These are phyloP conservation scores for Rhagoletis pomonella DNA, from an alignment of 1,140 invertebrate species.

Conservation along the genomic window DNA sequence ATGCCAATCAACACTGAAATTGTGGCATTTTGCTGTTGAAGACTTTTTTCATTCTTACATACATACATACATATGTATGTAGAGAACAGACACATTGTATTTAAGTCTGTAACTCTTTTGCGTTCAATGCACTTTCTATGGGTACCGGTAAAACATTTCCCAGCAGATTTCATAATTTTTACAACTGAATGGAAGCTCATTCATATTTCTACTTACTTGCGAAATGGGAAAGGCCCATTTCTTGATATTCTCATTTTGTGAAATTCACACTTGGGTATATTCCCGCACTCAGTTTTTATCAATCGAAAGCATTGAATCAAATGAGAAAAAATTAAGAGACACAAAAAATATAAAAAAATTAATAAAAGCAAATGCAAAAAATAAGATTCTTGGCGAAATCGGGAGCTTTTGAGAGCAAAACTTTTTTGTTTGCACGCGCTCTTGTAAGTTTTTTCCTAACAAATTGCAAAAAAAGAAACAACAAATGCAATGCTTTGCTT, in stretches of 20 bases:
- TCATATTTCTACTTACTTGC: background rate
- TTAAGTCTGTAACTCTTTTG: conserved; percentile 3
- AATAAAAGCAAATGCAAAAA: no score
- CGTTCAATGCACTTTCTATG: conserved; percentile 18
- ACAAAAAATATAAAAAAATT: background rate
- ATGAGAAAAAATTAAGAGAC: background rate
- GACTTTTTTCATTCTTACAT: background rate
- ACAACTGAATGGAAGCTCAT: conserved; percentile 10
- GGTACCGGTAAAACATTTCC: background rate
- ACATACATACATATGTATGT: background rate
- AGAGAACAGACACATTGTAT: background rate
- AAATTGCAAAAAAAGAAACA: background rate
- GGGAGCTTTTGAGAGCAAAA: background rate
- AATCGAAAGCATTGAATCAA: background rate
- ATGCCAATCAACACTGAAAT: no score
- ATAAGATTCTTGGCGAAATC: background rate
- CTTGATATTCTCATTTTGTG: background rate
- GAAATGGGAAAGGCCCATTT: conserved; percentile 5
- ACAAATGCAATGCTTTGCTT: background rate
- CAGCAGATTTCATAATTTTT: conserved; percentile 34
- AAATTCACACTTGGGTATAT: background rate
- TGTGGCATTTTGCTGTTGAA: no score
- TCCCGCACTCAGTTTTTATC: background rate
- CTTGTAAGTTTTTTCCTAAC: background rate
- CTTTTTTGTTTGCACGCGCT: background rate